Percentiles rank a stretch among this genome's conserved stretches.
Conservation (phyloP, 2,113 vertebrate species). For the Penelope pileata region DNA sequence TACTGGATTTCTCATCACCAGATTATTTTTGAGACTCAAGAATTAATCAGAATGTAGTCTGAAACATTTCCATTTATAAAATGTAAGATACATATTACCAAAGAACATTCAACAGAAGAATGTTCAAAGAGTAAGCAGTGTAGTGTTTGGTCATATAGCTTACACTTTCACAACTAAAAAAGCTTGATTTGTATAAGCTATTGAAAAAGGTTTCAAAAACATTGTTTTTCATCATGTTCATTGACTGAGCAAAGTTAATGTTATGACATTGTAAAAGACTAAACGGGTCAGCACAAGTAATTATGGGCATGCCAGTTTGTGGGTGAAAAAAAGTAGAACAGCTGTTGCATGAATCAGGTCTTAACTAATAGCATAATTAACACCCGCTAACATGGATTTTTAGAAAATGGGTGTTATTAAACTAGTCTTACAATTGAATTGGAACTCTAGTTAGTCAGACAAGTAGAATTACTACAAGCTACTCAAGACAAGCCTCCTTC, state of each 20-base stretch:
- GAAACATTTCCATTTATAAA: neutral
- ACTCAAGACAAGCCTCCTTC: neutral
- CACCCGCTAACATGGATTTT: neutral
- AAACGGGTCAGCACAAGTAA: neutral
- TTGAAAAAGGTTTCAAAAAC: neutral
- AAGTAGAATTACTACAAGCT: neutral
- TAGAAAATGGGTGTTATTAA: neutral
- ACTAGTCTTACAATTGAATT: neutral
- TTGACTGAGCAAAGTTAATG: neutral
- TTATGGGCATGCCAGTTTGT: neutral
- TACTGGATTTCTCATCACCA: neutral
- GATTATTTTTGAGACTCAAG: neutral
- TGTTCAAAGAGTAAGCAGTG: neutral
- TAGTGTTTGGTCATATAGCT: neutral
- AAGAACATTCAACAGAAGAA: neutral
- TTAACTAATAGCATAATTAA: conserved; percentile 31
- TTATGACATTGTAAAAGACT: neutral
- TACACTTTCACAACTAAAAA: neutral
- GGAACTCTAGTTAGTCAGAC: neutral
- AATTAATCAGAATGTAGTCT: neutral
- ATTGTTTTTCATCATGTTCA: neutral
- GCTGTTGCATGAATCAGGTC: neutral
- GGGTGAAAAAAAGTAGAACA: conserved; percentile 23
- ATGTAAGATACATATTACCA: neutral
- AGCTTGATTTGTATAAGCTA: neutral